Evolutionary conservation across 2,888 invertebrate species (phyloP).

Genomic region (Ormyrus nitidulus): DNA sequence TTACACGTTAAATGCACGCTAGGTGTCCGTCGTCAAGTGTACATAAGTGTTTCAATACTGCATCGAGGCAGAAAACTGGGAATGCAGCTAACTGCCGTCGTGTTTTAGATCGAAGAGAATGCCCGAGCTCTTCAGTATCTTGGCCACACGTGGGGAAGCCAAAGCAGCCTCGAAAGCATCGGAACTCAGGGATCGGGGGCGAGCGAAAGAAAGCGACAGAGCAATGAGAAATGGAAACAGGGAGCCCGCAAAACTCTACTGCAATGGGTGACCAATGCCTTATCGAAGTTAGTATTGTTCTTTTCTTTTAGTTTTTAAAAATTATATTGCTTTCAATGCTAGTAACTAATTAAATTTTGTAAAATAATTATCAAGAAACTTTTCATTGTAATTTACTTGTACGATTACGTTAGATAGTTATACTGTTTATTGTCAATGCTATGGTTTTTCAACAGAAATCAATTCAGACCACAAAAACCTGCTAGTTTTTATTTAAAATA

Average conservation of each 20-base stretch:
- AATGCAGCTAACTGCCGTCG: neutral
- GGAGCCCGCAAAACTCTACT: conserved; percentile 94
- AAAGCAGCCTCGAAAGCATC: conserved; percentile 89
- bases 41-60: conserved; percentile 3
- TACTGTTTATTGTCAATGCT: no score
- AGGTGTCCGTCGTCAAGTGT: conserved; percentile 51
- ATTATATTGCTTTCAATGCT: no score
- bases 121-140: conserved; percentile 91
- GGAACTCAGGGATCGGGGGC: conserved; percentile 82
- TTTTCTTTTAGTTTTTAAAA: no score
- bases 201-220: conserved; percentile 76
- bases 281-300: conserved; percentile 82
- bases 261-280: conserved; percentile 95
- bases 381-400: no score
- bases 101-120: conserved; percentile 93
- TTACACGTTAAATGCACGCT: conserved; percentile 61
- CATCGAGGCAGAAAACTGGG: neutral
- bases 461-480: no score
- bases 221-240: conserved; percentile 87
- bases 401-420: no score
- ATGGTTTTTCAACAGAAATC: no score
- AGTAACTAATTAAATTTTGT: no score
- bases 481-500: no score
- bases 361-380: no score
- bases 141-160: conserved; percentile 87